Base-by-base conservation (phyloP, 2,888 invertebrate genomes). In the Polia nebulosa region DNA sequence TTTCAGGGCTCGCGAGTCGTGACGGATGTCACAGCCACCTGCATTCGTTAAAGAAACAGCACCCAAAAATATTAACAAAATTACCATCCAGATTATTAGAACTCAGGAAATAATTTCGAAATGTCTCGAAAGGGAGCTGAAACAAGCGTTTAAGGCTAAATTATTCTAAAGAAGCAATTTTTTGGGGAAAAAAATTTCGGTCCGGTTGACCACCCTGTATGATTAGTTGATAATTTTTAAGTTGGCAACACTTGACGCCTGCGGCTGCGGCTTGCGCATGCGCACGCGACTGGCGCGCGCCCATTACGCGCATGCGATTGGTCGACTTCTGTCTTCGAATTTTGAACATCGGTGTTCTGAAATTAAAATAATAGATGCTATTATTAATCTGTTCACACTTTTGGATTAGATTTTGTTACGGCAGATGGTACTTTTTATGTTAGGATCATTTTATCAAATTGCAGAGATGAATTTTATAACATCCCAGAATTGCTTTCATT, bases 161-260 rank as follows among this genome's bases (percentile, higher is more conserved):
- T 82, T 90, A 90, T 93, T 92, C 88, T 90, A 91, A 92, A 92
- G 91, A 91, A 91, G 90, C 90, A 91, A 93, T 93, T 92, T 85
- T 78, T 72, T 34, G 59, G 65, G 72, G 73, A 82, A 86, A 86
- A 78, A 88, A 88, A 85, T 83, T 82, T 77, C 83, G 82, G 81
- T 83, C 83, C 82, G 73, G 87, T 82, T 89, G 92, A 88, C 90
- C 90, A 91, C 89, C 90, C 89, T 87, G 89, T 91, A 87, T 92
- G 91, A 93, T 93, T 93, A 92, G 90, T 85, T 77, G 85, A 89
- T 91, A 91, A 91, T 92, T 90, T 89, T 84, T 83, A 86, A 82
- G 88, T 89, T 91, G 91, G 90, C 87, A 89, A 82, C 89, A 88
- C 81, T 88, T 84, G 81, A 80, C 82, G 89, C 92, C 90, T 70